Base-by-base conservation (phyloP, 1,140 invertebrate species). In the Neoseiulus cucumeris region DNA sequence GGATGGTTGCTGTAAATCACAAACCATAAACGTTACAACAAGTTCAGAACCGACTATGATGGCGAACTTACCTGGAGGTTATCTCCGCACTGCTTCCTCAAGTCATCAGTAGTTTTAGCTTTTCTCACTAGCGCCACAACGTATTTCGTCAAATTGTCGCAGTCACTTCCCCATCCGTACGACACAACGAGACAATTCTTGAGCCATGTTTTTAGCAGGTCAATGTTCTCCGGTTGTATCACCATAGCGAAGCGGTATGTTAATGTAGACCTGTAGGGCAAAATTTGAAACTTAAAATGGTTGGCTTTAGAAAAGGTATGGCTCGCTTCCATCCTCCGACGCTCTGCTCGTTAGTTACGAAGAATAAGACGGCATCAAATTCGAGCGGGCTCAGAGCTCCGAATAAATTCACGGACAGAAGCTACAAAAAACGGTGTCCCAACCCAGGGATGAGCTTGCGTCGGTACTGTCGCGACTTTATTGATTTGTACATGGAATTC, bases 51-150 rank as follows among this genome's bases (percentile, higher is more conserved):
- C n/a, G n/a, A n/a, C n/a, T n/a, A n/a, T n/a, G n/a, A n/a, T n/a
- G n/a, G n/a, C n/a, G n/a, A n/a, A 44, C 33, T 39, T 9, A 39
- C 33, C 33, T 39, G 4, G 4, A 39, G 33, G 33, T 39, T 39
- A 9, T 9, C 9, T 39, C 33, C 33, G 85, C 94, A 95, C 69
- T 86, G 85, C 69, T 85, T 84, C 65, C 84, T 81, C 0, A 97
- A 79, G 71, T 94, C 91, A 64, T 85, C 82, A 69, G 89, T 78
- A 20, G 89, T 83, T 77, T 93, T 94, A 74, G 96, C 92, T 75
- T 97, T 97, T 75, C 92, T 94, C 1, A 96, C 85, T 64, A 98
- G 77, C 0, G 93, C 92, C 70, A 94, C 84, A 30, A 97, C 90
- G 81, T 98, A 98, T 75, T 93, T 93, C 7, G 92, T 89, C 29